These are phyloP conservation scores for Melopsittacus undulatus DNA, from an alignment of 2,797 vertebrate species.

Conservation along the genomic window DNA sequence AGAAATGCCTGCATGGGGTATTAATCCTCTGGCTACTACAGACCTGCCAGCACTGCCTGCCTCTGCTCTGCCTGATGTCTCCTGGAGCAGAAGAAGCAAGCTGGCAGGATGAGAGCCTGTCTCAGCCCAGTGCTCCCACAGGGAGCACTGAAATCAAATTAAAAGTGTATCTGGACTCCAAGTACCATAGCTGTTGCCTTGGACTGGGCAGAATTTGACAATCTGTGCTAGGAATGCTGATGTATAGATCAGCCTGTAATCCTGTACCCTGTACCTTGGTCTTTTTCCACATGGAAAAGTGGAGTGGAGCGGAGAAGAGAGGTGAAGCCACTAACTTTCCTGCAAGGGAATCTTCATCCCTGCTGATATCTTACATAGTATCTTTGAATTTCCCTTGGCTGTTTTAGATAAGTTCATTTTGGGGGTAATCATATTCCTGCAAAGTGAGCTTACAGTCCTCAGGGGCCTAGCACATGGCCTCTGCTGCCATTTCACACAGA, in stretches of 20 bases:
- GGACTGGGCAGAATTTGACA: not conserved
- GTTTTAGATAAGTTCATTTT: not conserved
- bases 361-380: not conserved
- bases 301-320: not conserved
- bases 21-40: not conserved
- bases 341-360: not conserved
- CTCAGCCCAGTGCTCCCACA: accelerated
- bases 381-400: not conserved
- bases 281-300: not conserved
- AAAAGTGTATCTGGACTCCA: not conserved
- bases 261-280: not conserved
- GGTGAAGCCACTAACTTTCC: not conserved
- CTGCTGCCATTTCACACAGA: not conserved
- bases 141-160: not conserved
- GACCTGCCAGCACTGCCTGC: not conserved
- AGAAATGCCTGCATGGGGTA: accelerated
- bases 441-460: not conserved
- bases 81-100: not conserved
- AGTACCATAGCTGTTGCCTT: not conserved
- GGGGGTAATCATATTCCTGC: not conserved
- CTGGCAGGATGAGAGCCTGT: not conserved
- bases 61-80: not conserved
- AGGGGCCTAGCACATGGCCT: not conserved
- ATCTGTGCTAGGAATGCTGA: not conserved
- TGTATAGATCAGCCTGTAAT: not conserved